These are phyloP conservation scores for Natrix natrix DNA, from an alignment of 2,797 vertebrate species.

Conservation along the genomic window DNA sequence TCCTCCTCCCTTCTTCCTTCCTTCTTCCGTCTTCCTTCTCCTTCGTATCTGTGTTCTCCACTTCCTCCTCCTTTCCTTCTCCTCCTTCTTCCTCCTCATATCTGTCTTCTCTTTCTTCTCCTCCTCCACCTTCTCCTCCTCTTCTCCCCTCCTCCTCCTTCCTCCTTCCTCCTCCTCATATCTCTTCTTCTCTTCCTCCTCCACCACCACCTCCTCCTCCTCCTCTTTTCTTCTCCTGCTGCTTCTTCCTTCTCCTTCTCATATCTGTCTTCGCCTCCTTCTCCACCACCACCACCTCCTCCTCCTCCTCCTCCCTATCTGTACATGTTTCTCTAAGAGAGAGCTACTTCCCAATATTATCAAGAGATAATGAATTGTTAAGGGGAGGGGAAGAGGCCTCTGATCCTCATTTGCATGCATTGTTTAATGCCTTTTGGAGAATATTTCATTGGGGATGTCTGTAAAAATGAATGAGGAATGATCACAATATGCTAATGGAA, in stretches of 20 bases:
- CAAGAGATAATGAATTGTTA: constrained; percentile 72
- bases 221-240: no score
- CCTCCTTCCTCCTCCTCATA: no score
- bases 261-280: neutral
- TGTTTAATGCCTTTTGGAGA: constrained; percentile 68
- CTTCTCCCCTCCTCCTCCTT: no score
- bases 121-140: neutral
- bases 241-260: neutral
- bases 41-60: neutral
- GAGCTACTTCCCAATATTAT: constrained; percentile 68
- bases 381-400: constrained; percentile 61
- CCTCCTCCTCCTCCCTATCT: neutral
- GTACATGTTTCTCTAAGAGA: constrained; percentile 20
- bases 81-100: neutral
- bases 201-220: no score
- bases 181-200: neutral
- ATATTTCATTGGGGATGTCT: constrained; percentile 72
- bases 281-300: neutral
- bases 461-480: constrained; percentile 70
- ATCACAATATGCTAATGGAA: constrained; percentile 71
- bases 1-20: neutral
- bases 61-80: no score
- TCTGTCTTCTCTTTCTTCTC: neutral
- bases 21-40: no score
- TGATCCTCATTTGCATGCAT: constrained; percentile 72